Conservation (phyloP, 2,797 vertebrate genomes). For the Lacerta bilineata region DNA sequence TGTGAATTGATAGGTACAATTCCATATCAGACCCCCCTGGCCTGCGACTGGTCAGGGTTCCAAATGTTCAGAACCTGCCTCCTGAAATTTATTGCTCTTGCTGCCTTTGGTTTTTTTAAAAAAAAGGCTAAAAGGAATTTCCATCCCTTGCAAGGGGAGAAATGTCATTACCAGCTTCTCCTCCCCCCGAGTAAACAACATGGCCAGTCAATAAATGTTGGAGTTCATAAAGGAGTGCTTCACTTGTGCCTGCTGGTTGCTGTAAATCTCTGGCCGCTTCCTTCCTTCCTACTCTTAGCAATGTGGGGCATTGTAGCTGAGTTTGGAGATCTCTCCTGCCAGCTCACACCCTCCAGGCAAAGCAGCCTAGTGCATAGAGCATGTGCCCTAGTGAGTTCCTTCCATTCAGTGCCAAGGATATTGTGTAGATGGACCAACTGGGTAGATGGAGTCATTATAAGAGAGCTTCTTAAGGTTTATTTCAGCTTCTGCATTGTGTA, state of each 20-base stretch:
- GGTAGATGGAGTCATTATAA: too few relatives aligned
- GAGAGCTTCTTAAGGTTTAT: too few relatives aligned
- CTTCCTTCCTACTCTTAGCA: constrained; percentile 1
- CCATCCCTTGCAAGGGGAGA: constrained; percentile 48
- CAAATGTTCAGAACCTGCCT: too few relatives aligned
- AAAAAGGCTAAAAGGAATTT: constrained; percentile 34
- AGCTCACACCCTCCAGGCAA: not conserved
- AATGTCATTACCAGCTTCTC: constrained; percentile 54
- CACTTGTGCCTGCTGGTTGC: constrained; percentile 59
- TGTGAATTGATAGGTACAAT: not conserved
- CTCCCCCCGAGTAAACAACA: constrained; percentile 71
- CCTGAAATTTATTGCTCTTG: not conserved
- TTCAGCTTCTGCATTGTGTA: too few relatives aligned
- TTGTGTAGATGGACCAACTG: too few relatives aligned
- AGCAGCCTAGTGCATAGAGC: not conserved
- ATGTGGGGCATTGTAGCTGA: not conserved
- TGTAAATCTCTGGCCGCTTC: constrained; percentile 67
- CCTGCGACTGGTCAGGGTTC: too few relatives aligned
- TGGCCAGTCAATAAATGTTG: constrained; percentile 76
- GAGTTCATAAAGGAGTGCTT: constrained; percentile 77
- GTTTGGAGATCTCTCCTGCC: not conserved
- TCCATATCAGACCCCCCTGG: not conserved
- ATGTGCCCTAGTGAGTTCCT: not conserved
- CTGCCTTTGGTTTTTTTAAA: not conserved
- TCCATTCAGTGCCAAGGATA: too few relatives aligned